These are phyloP conservation scores for Rousettus leschenaultii DNA, from an alignment of 2,113 vertebrate species.

Conservation along the genomic window DNA sequence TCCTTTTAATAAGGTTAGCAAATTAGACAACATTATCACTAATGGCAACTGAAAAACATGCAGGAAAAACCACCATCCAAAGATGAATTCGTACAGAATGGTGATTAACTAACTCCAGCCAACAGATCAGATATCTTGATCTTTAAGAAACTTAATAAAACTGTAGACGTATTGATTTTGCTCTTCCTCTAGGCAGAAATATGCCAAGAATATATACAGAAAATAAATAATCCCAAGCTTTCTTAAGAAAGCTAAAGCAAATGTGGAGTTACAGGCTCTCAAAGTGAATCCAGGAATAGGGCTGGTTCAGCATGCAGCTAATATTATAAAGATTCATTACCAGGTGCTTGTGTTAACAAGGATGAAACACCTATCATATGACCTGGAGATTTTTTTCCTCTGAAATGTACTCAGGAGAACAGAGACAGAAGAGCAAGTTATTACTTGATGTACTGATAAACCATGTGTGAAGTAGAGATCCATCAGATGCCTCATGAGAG, in stretches of 20 bases:
- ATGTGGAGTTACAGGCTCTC: constrained; percentile 8
- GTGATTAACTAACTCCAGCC: constrained; percentile 60
- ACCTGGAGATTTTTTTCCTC: constrained; percentile 32
- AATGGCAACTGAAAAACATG: background rate
- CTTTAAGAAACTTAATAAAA: constrained; percentile 76
- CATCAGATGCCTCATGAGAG: constrained; percentile 35
- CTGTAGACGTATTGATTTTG: constrained; percentile 69
- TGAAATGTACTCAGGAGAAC: constrained; percentile 55
- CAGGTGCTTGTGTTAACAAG: constrained; percentile 55
- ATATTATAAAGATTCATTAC: constrained; percentile 59
- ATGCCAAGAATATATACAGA: constrained; percentile 68
- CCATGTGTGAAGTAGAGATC: constrained; percentile 58
- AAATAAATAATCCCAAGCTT: constrained; percentile 70
- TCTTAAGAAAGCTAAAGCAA: constrained; percentile 19
- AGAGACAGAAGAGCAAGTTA: constrained; percentile 30
- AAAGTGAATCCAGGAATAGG: background rate
- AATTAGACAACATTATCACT: constrained; percentile 5
- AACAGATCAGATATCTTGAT: constrained; percentile 57
- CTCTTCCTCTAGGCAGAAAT: constrained; percentile 71
- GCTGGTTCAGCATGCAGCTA: constrained; percentile 25
- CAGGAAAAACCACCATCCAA: background rate
- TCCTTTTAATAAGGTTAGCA: background rate
- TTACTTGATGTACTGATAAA: constrained; percentile 34
- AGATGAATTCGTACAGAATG: constrained; percentile 11
- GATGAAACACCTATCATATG: constrained; percentile 54